Conservation (phyloP, 2,888 invertebrate species). For the Acanthosepion pharaonis region DNA sequence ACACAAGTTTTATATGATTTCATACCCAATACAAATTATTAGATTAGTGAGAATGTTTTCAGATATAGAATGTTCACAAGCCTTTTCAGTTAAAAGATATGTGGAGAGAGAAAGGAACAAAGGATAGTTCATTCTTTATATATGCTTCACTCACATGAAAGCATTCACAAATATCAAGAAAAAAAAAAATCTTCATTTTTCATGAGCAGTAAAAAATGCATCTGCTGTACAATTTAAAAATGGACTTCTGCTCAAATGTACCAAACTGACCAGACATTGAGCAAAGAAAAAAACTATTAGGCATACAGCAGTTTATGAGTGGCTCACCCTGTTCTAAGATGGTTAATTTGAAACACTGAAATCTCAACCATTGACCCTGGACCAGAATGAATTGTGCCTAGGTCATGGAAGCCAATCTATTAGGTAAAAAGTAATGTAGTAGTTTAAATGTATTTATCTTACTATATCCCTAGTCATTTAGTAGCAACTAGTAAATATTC, state of each 20-base stretch:
- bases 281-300: not conserved
- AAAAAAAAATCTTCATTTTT: not conserved
- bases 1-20: no score
- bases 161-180: not conserved
- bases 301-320: not conserved
- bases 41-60: no score
- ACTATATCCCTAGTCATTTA: not conserved
- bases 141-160: not conserved
- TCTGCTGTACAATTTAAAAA: not conserved
- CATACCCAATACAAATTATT: no score
- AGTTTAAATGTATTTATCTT: not conserved
- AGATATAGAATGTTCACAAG: no score
- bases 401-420: not conserved
- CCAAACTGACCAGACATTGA: not conserved
- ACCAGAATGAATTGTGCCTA: not conserved
- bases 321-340: not conserved
- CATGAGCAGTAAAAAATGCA: not conserved
- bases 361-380: not conserved
- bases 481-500: not conserved
- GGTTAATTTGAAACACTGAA: not conserved
- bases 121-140: no score
- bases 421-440: not conserved
- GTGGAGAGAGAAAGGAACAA: no score
- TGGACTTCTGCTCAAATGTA: not conserved
- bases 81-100: no score